Evolutionary conservation across 2,113 vertebrate genomes (phyloP).

Genomic region (Narcine bancroftii): DNA sequence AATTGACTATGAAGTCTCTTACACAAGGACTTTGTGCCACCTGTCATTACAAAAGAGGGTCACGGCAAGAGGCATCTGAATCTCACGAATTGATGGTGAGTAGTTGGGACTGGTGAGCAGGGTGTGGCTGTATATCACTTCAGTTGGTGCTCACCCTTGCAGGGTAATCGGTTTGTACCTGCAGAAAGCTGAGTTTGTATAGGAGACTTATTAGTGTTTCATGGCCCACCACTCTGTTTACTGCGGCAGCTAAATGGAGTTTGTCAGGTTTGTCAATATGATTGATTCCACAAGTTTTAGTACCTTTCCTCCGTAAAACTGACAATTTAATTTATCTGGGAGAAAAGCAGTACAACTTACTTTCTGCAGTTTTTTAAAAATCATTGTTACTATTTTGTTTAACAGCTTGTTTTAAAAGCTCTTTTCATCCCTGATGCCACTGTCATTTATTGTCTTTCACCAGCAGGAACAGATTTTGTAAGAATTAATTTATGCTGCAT

Average conservation of each 20-base stretch:
- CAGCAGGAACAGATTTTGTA: background rate
- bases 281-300: slow-evolving; percentile 70
- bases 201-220: slow-evolving; percentile 67
- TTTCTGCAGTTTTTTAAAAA: slow-evolving; percentile 47
- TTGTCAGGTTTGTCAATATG: slow-evolving; percentile 92
- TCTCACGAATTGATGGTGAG: slow-evolving; percentile 67
- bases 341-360: slow-evolving; percentile 45
- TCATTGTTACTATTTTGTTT: slow-evolving; percentile 50
- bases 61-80: slow-evolving; percentile 81
- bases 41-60: slow-evolving; percentile 66
- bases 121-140: slow-evolving; percentile 89
- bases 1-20: slow-evolving; percentile 41
- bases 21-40: slow-evolving; percentile 73
- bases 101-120: slow-evolving; percentile 85
- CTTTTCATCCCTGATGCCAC: slow-evolving; percentile 29
- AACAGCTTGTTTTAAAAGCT: slow-evolving; percentile 43
- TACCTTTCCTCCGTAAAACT: slow-evolving; percentile 56
- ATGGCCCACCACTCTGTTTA: slow-evolving; percentile 78
- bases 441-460: slow-evolving; percentile 32
- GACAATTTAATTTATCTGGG: slow-evolving; percentile 59
- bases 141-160: slow-evolving; percentile 79
- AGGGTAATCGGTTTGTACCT: slow-evolving; percentile 83
- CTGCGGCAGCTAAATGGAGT: slow-evolving; percentile 92
- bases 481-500: slow-evolving; percentile 3
- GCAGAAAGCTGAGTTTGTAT: slow-evolving; percentile 72